A percentile compares a stretch with the other conserved stretches of the same genome.
Conservation (phyloP, 2,888 invertebrate species). For the Eristalis pertinax region DNA sequence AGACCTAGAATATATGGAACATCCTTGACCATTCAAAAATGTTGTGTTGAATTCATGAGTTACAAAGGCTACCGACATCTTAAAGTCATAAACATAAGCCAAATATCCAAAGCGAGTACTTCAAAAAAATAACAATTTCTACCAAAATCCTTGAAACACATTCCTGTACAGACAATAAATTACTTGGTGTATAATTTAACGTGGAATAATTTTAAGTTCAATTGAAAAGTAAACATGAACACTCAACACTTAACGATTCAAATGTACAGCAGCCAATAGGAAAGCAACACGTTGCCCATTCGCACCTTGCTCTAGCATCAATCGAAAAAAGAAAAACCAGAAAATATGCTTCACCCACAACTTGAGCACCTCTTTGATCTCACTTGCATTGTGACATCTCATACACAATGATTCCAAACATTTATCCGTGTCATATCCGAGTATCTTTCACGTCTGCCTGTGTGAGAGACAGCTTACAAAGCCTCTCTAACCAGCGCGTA, state of each 20-base stretch:
- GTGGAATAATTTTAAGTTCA: neutral
- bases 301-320: neutral
- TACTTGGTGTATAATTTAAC: neutral
- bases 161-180: neutral
- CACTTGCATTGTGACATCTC: constrained; percentile 23
- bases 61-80: neutral
- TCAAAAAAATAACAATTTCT: neutral
- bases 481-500: constrained; percentile 21
- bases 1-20: too few relatives aligned
- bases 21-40: too few relatives aligned
- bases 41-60: too few relatives aligned
- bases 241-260: neutral
- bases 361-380: constrained; percentile 33
- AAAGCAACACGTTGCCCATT: neutral
- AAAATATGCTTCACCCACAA: neutral
- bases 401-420: constrained; percentile 23
- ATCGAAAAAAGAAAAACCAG: neutral
- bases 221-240: neutral
- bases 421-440: constrained; percentile 27
- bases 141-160: neutral
- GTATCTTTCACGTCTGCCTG: constrained; percentile 27
- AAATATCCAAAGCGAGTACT: neutral
- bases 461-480: constrained; percentile 24
- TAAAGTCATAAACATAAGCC: neutral
- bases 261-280: neutral